Evolutionary conservation across 2,888 invertebrate species (phyloP).

Genomic region (Agrotis segetum): DNA sequence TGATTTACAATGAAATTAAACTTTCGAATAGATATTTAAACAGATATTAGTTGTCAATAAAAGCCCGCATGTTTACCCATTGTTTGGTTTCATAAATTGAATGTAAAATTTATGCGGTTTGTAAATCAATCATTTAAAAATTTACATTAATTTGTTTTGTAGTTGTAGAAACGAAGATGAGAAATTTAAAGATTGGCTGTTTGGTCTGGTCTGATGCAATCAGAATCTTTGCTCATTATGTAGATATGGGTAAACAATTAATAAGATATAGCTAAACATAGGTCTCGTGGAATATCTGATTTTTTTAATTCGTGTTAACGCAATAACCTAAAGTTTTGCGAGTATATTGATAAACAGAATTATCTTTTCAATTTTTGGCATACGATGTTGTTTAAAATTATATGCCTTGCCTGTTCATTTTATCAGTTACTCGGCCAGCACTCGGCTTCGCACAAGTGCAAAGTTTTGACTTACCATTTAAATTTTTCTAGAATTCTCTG

Average conservation of each 20-base stretch:
- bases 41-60: constrained; percentile 83
- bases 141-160: constrained; percentile 24
- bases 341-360: too few relatives aligned
- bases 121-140: constrained; percentile 63
- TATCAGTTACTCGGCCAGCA: too few relatives aligned
- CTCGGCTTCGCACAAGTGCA: too few relatives aligned
- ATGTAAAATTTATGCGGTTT: constrained; percentile 59
- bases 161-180: neutral
- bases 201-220: neutral
- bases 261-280: neutral
- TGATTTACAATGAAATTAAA: constrained; percentile 81
- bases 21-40: constrained; percentile 81
- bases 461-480: too few relatives aligned
- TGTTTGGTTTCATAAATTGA: constrained; percentile 64
- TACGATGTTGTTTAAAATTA: neutral
- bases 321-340: too few relatives aligned
- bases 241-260: neutral
- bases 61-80: constrained; percentile 79
- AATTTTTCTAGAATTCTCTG: too few relatives aligned
- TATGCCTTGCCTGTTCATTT: too few relatives aligned
- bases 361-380: neutral
- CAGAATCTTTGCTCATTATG: neutral
- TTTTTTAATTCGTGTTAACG: too few relatives aligned
- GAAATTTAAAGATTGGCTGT: neutral
- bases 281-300: too few relatives aligned